Evolutionary conservation across 2,888 invertebrate genomes (phyloP).

Genomic region (Drosophila maculinotata): DNA sequence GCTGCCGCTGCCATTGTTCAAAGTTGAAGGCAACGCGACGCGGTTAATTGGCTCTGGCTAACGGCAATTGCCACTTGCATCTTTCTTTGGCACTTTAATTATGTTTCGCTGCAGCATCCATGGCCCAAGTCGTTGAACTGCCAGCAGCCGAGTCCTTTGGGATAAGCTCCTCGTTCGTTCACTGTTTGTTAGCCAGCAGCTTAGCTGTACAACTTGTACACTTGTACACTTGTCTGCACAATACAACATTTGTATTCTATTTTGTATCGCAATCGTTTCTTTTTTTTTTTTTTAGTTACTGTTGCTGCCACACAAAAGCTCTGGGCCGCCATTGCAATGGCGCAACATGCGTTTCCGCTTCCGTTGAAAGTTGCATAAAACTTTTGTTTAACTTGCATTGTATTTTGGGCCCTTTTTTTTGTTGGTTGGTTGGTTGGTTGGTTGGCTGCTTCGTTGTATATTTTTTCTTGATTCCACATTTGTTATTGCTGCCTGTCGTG

Average conservation of each 20-base stretch:
- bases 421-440: no score
- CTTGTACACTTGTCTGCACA: slow-evolving; percentile 64
- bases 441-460: background rate
- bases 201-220: slow-evolving; percentile 57
- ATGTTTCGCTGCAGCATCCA: slow-evolving; percentile 41
- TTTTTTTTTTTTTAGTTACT: slow-evolving; percentile 12
- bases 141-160: background rate
- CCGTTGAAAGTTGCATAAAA: slow-evolving; percentile 58
- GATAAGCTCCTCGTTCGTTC: slow-evolving; percentile 48
- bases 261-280: background rate
- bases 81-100: slow-evolving; percentile 67
- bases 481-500: slow-evolving; percentile 54
- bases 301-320: slow-evolving; percentile 45
- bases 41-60: slow-evolving; percentile 68
- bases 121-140: slow-evolving; percentile 61
- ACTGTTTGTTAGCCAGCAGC: slow-evolving; percentile 28
- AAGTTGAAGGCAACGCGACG: slow-evolving; percentile 26
- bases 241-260: slow-evolving; percentile 42
- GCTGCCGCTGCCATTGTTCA: slow-evolving; percentile 31
- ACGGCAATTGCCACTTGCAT: slow-evolving; percentile 37
- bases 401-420: slow-evolving; percentile 5
- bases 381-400: slow-evolving; percentile 76
- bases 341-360: slow-evolving; percentile 74
- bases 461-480: slow-evolving; percentile 54
- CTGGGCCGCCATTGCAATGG: slow-evolving; percentile 54